Evolutionary conservation across 2,888 invertebrate species (phyloP).

Genomic region (Troglohyphantes excavatus): DNA sequence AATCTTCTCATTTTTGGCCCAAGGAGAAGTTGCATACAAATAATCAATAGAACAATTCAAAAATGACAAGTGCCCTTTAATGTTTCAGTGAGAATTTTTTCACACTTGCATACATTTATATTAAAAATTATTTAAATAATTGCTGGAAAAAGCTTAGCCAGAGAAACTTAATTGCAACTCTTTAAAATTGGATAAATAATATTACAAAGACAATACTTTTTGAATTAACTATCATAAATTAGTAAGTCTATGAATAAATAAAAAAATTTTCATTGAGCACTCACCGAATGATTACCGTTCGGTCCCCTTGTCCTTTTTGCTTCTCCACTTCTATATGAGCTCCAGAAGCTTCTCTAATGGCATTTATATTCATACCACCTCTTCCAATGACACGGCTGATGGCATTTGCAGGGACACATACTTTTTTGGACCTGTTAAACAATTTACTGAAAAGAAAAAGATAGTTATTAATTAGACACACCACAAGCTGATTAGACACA

Average conservation of each 20-base stretch:
- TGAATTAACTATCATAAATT: not conserved
- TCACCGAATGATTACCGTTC: conserved; percentile 93
- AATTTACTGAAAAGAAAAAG: conserved; percentile 51
- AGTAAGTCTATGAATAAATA: not conserved
- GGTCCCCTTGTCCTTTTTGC: conserved; percentile 94
- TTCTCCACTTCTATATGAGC: conserved; percentile 99
- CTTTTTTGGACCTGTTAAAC: conserved; percentile 87
- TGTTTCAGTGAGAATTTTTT: too few species aligned
- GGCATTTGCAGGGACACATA: conserved; percentile 95
- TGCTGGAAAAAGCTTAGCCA: too few species aligned
- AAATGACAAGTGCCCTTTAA: too few species aligned
- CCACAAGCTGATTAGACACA: not conserved
- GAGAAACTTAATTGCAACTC: too few species aligned
- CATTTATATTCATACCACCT: conserved; percentile 98
- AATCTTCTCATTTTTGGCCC: too few species aligned
- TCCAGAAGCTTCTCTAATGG: conserved; percentile 97
- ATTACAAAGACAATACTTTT: not conserved
- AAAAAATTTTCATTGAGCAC: not conserved
- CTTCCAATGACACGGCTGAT: conserved; percentile 98
- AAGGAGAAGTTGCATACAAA: too few species aligned
- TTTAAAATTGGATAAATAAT: not conserved
- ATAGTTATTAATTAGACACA: not conserved
- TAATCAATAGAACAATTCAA: too few species aligned
- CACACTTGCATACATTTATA: too few species aligned
- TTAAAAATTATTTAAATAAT: too few species aligned